Evolutionary conservation across 2,113 vertebrate genomes (phyloP).

Genomic region (Onychostruthus taczanowskii): DNA sequence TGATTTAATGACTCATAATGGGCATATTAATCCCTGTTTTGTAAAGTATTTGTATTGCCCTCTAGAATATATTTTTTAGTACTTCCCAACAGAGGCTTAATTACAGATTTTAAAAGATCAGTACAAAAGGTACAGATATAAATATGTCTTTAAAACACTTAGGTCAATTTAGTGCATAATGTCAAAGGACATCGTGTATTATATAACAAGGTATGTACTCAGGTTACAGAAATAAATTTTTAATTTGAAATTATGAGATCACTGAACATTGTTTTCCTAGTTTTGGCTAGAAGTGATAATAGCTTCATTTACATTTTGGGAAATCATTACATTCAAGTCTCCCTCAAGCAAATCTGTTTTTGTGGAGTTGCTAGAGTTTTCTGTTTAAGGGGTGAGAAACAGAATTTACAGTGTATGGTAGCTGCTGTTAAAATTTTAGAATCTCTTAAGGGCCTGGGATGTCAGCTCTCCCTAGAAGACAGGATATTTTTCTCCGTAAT

Average conservation of each 20-base stretch:
- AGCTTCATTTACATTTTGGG: background rate
- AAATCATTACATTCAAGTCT: background rate
- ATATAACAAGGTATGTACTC: background rate
- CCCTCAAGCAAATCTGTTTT: background rate
- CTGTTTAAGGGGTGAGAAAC: background rate
- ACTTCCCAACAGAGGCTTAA: background rate
- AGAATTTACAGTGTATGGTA: background rate
- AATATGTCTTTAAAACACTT: background rate
- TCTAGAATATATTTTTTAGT: background rate
- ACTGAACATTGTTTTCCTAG: background rate
- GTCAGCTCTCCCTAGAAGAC: background rate
- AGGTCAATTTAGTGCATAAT: background rate
- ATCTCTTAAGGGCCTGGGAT: background rate
- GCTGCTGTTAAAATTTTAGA: background rate
- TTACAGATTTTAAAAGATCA: background rate
- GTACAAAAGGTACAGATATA: background rate
- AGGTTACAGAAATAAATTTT: slow-evolving; percentile 5
- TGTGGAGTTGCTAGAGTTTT: background rate
- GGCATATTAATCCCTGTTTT: background rate
- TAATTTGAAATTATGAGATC: background rate
- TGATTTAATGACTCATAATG: background rate
- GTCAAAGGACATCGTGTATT: background rate
- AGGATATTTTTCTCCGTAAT: background rate
- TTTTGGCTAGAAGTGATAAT: background rate
- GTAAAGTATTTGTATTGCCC: background rate